Base-by-base conservation (phyloP, 2,113 vertebrate species). In the Osmerus eperlanus region DNA sequence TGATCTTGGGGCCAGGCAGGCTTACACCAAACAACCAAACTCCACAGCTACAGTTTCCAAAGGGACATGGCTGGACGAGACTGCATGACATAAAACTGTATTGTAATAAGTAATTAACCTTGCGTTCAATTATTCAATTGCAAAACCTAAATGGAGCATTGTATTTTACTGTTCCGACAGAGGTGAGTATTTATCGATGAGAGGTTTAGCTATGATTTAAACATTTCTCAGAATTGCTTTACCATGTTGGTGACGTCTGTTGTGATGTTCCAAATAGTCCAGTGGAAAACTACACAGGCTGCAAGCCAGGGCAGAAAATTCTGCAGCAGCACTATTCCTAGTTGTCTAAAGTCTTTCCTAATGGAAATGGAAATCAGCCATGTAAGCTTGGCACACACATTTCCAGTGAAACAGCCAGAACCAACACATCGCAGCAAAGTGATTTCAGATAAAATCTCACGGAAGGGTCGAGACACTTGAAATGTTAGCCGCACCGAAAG, bases 1-100 rank as follows among this genome's bases (percentile, higher is more conserved):
- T 65, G 67, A 68, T 53, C n/a, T 41, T 36, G 55, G 7, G 9
- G 9, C 32, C 68, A 67, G 18, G 32, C 56, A 72, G 65, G 25
- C 23, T 47, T 47, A 47, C 41, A 47, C 7, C 41, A 47, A 47
- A 47, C 41, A 47, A 70, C 32, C 51, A 60, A 18, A 58, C 21
- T 70, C 70, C 71, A 81, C 75, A 69, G 52, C n/a, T 72, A 28
- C 60, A 56, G 55, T 73, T 68, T 76, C 62, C 18, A 16, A 14
- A 32, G 12, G 32, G 19, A 14, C 41, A 47, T 47, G 41, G 9
- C 41, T 47, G 41, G 7, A 47, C 5, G 41, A 47, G 7, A 11
- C 7, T 47, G 9, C 41, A 47, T 47, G 41, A 12, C 41, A 47
- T 47, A 47, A 47, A 47, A 9, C 7, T 12, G 41, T 47, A 47